Conservation (phyloP, 2,797 vertebrate genomes). For the Uromys caudimaculatus region DNA sequence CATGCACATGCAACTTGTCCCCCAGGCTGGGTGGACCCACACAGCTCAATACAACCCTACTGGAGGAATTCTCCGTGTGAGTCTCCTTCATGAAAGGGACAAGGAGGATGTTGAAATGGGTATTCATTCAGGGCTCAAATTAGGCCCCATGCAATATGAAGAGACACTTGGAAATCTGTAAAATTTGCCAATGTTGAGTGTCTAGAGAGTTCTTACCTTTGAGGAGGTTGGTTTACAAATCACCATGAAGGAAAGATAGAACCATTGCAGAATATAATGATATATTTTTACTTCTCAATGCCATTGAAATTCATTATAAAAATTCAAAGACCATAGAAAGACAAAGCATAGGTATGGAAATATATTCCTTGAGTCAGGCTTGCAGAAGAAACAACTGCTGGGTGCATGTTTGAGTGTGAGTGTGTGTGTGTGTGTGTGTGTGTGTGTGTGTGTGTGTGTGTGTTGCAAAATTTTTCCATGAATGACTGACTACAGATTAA, state of each 20-base stretch:
- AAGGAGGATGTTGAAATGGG: background rate
- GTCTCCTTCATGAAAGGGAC: background rate
- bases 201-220: background rate
- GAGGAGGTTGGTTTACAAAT: background rate
- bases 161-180: background rate
- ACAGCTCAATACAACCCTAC: background rate
- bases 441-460: background rate
- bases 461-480: background rate
- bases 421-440: background rate
- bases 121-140: background rate
- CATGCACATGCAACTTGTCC: background rate
- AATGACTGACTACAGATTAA: background rate
- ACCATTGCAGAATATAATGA: conserved; percentile 21
- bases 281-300: conserved; percentile 39
- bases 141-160: background rate
- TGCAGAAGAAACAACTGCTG: background rate
- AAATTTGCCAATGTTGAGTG: background rate
- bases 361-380: background rate
- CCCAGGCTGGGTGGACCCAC: background rate
- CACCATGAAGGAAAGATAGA: background rate
- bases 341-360: conserved; percentile 8
- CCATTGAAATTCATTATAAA: conserved; percentile 7
- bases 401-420: background rate
- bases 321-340: background rate
- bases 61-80: conserved; percentile 8